Base-by-base conservation (phyloP, 2,888 invertebrate genomes). In the Scaptodrosophila latifasciaeformis region DNA sequence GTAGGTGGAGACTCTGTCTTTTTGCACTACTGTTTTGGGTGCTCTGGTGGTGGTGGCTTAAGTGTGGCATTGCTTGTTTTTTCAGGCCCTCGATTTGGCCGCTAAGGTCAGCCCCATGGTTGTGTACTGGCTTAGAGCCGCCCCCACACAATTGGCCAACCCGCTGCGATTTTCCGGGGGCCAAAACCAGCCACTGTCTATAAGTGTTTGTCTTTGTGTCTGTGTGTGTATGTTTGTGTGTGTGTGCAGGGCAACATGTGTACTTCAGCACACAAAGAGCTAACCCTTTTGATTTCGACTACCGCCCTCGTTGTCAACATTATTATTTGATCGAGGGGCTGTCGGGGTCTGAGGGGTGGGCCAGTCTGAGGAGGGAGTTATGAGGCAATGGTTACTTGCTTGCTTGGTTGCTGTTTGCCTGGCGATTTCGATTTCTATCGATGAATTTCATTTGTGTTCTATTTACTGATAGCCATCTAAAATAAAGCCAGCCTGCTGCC, bases 381-480 rank as follows among this genome's bases (percentile, higher is more conserved):
- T n/a, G n/a, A n/a, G n/a, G n/a, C n/a, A n/a, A n/a, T n/a, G n/a
- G n/a, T n/a, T n/a, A n/a, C 54, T 12, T 61, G 48, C 27, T 39
- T 31, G 46, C 43, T n/a, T 43, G 10, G 24, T 47, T 52, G 18
- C 13, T 40, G 40, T 40, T 40, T n/a, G n/a, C n/a, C n/a, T n/a
- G n/a, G 39, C 70, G 79, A 76, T 79, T 68, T 81, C 84, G 81
- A 82, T 83, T 82, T 78, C 82, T 76, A 82, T 84, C 82, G 84
- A 76, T 78, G 84, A 69, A 82, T 76, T 82, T 83, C 70, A 80
- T 82, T 82, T 81, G 78, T 78, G 76, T 83, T 82, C 80, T 82
- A 81, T 81, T 82, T 82, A 78, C 83, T 82, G 83, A 83, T 83
- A 82, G 80, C 67, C 70, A 84, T 84, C 83, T 82, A 67, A 76